These are phyloP conservation scores for Grus americana DNA, from an alignment of 2,113 vertebrate species.

Conservation along the genomic window DNA sequence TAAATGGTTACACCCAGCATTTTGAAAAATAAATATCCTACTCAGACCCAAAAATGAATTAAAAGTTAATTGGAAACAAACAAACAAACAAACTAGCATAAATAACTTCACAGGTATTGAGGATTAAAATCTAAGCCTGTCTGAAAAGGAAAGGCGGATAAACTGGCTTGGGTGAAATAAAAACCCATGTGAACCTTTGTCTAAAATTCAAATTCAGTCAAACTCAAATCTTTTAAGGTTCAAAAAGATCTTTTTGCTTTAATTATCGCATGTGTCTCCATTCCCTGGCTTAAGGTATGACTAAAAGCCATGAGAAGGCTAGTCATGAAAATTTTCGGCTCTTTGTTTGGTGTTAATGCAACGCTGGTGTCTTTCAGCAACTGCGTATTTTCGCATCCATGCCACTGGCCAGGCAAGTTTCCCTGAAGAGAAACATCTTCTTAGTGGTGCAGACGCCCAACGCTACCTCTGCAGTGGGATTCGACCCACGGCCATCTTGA, in stretches of 20 bases:
- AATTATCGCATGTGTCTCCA: constrained; percentile 21
- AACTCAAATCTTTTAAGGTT: constrained; percentile 49
- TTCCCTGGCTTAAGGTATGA: constrained; percentile 37
- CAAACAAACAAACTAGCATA: constrained; percentile 52
- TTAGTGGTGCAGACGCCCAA: not conserved
- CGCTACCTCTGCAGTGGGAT: not conserved
- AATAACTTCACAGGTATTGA: constrained; percentile 50
- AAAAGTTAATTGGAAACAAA: constrained; percentile 57
- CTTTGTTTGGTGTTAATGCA: not conserved
- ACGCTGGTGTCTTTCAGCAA: not conserved
- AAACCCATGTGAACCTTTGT: constrained; percentile 54
- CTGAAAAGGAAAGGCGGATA: constrained; percentile 15
- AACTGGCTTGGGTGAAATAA: constrained; percentile 41
- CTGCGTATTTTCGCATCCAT: not conserved
- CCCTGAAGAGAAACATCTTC: not conserved
- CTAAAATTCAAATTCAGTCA: constrained; percentile 48
- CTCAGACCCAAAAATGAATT: constrained; percentile 36
- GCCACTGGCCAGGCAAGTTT: not conserved
- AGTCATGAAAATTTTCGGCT: not conserved
- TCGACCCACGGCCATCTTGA: not conserved
- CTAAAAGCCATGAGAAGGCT: constrained; percentile 49
- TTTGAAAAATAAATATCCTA: constrained; percentile 43
- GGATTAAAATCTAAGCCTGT: constrained; percentile 47
- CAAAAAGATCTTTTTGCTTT: constrained; percentile 55
- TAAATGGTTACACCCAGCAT: constrained; percentile 42